phyloP scores from a whole-genome alignment of 2,888 invertebrate species.

The Serrognathus titanus region DNA sequence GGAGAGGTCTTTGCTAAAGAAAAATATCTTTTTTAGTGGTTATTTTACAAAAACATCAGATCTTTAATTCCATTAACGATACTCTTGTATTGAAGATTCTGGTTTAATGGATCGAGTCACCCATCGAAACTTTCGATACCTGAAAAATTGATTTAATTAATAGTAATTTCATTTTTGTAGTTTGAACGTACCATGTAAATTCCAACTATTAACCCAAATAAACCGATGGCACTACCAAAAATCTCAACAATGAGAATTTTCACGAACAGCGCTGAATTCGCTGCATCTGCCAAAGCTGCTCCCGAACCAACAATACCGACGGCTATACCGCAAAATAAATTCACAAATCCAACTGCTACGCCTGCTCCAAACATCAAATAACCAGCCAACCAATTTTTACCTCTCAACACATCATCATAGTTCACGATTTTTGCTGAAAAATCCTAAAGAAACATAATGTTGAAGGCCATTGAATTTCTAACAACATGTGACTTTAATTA shows the following conservation, averaged over 20 bases:
- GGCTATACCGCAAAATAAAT: slow-evolving; percentile 92
- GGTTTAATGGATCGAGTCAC: slow-evolving; percentile 9
- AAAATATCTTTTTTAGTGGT: no score
- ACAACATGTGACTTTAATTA: neutral
- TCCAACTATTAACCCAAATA: slow-evolving; percentile 97
- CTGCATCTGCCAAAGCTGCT: slow-evolving; percentile 96
- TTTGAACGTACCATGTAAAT: slow-evolving; percentile 68
- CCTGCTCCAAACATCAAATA: slow-evolving; percentile 97
- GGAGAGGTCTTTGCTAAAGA: no score
- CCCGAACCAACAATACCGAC: slow-evolving; percentile 99
- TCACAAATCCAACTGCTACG: slow-evolving; percentile 90
- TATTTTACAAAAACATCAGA: neutral
- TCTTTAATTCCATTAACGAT: neutral
- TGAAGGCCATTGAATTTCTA: neutral
- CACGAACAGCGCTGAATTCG: slow-evolving; percentile 92
- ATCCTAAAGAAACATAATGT: slow-evolving; percentile 35
- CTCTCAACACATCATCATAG: slow-evolving; percentile 46
- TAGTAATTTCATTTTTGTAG: neutral
- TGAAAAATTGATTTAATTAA: slow-evolving; percentile 15
- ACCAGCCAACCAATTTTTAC: slow-evolving; percentile 78
- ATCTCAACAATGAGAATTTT: slow-evolving; percentile 99
- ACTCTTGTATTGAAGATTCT: no score
- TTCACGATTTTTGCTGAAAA: slow-evolving; percentile 52
- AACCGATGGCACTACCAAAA: slow-evolving; percentile 97
- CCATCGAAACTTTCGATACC: slow-evolving; percentile 32